Evolutionary conservation across 2,797 vertebrate genomes (phyloP), one percentile per base, ranked within the genome.

Genomic region (Lutjanus campechanus): DNA sequence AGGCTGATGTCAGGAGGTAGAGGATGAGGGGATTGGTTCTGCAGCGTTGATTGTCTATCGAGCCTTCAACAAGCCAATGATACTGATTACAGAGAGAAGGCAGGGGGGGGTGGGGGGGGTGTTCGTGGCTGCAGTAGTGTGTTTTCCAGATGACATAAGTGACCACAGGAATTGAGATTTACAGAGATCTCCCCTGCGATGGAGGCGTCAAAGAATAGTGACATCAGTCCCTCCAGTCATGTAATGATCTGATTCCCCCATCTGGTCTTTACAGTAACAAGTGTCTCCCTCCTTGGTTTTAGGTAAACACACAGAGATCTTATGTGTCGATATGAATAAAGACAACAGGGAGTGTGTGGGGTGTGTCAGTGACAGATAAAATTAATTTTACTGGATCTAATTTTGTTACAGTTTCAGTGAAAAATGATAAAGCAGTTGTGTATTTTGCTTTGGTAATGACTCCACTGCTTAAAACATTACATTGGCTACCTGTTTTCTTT

Each of bases 31-130:
- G 9, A 40, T 10, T 53, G 36, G 29, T 19, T 69, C 60, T 60
- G 25, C 62, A 67, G 44, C 62, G 51, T 63, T 64, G 61, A 77
- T 61, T 60, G 20, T 58, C 79, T 20, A 76, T 63, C 16, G 11
- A 79, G 62, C 29, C n/a, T 75, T 75, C 43, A 71, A 68, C 51
- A 79, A 65, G n/a, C 43, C 65, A 5, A 40, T 69, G 25, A 63
- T 62, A 41, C 20, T 86, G 58, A 79, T 1, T 77, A 47, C 43
- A 65, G 13, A 87, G 40, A 1, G 29, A 36, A 4, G 4, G 29
- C 2, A 4, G 4, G 29, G 4, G 29, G 1, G 44, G 15, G 60
- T 15, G 19, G 56, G 15, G 16, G 9, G n/a, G 53, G 47, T 70
- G 47, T 56, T 60, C 40, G 22, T 20, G 11, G 29, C 40, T 55